These are phyloP conservation scores for Macaria notata DNA, from an alignment of 2,888 invertebrate genomes.

Conservation along the genomic window DNA sequence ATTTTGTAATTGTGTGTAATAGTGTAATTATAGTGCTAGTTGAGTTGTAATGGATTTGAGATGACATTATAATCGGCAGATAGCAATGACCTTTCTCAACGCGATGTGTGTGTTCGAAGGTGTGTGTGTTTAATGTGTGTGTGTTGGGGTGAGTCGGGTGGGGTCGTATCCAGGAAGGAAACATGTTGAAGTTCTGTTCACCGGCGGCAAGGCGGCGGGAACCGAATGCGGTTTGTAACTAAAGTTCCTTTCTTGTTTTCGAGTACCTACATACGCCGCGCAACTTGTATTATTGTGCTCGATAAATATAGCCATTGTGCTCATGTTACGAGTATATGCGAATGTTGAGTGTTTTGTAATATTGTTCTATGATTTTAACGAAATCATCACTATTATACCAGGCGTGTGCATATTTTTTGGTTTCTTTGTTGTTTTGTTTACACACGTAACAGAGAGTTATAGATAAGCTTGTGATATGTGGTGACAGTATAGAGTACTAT, in stretches of 20 bases:
- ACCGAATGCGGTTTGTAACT: constrained; percentile 72
- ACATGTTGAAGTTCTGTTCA: constrained; percentile 84
- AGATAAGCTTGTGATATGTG: no score
- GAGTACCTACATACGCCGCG: constrained; percentile 23
- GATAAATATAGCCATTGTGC: constrained; percentile 19
- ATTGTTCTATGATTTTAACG: neutral
- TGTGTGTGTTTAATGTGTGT: constrained; percentile 42
- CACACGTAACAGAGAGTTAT: no score
- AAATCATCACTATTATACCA: no score
- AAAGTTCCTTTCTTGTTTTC: constrained; percentile 40
- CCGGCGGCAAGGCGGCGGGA: constrained; percentile 80
- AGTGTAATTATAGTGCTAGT: constrained; percentile 36
- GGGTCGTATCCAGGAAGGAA: constrained; percentile 54
- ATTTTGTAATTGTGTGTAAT: constrained; percentile 38
- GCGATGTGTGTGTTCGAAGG: constrained; percentile 40
- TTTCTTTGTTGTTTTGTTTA: no score
- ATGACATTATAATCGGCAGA: constrained; percentile 31
- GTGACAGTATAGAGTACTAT: no score
- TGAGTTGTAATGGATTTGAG: constrained; percentile 31
- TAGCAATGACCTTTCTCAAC: constrained; percentile 43
- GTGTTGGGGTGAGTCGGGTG: constrained; percentile 39
- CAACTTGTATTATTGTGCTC: constrained; percentile 31
- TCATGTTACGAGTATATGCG: constrained; percentile 8
- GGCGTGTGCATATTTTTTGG: no score
- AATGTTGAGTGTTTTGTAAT: constrained; percentile 2